Evolutionary conservation across 35 echinoderm and acorn worm genomes (phyloP).

Genomic region (Diadema setosum): DNA sequence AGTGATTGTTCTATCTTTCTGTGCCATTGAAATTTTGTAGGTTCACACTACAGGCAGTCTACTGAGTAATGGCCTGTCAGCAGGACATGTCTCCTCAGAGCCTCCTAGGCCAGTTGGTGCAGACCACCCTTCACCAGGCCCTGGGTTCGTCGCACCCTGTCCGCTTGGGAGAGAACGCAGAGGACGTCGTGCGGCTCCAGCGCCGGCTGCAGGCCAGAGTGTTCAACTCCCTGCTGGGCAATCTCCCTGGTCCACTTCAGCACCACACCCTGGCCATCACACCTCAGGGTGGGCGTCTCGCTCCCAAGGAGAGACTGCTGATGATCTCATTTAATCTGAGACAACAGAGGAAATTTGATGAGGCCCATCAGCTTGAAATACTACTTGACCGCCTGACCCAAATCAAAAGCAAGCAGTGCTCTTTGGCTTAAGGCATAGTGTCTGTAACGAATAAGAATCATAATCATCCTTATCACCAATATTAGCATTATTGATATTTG

Average conservation of each 20-base stretch:
- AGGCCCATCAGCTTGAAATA: constrained; percentile 30
- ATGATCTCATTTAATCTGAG: constrained; percentile 11
- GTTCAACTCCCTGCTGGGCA: neutral
- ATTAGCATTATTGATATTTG: neutral
- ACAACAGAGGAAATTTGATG: constrained; percentile 24
- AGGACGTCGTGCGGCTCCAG: neutral
- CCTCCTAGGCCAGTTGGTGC: neutral
- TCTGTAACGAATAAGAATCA: neutral
- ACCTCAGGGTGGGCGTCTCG: neutral
- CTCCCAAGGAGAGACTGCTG: constrained; percentile 8
- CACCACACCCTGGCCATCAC: neutral
- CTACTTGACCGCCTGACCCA: neutral
- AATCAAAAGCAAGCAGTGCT: no score
- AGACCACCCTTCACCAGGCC: neutral
- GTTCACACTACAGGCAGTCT: no score
- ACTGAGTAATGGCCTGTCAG: no score
- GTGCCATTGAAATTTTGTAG: no score
- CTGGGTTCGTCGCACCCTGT: neutral
- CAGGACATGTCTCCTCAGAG: neutral
- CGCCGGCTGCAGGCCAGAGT: neutral
- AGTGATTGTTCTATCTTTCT: no score
- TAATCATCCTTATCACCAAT: neutral
- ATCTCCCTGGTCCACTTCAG: constrained; percentile 36
- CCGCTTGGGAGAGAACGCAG: neutral
- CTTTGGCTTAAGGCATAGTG: no score